Evolutionary conservation across 2,888 invertebrate genomes (phyloP).

Genomic region (Oligia strigilis): DNA sequence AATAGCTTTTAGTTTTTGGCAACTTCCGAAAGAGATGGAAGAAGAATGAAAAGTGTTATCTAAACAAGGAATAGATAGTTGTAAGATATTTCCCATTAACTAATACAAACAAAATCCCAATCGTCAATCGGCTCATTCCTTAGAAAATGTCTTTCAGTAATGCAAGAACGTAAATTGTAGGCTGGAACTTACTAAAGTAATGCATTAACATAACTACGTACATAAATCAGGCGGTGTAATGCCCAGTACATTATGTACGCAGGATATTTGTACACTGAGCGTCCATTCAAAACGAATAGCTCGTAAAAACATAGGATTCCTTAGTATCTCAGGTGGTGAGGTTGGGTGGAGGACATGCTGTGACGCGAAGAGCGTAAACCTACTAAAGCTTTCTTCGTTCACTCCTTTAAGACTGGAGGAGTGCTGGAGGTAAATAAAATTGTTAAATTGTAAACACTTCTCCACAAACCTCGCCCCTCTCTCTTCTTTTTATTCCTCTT

Average conservation of each 20-base stretch:
- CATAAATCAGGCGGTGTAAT: conserved; percentile 49
- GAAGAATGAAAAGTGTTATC: no score
- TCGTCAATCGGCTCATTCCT: not conserved
- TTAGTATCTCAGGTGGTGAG: conserved; percentile 36
- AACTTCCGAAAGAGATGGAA: no score
- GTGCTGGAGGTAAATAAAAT: no score
- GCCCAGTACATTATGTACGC: conserved; percentile 21
- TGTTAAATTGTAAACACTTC: no score
- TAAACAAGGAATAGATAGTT: not conserved
- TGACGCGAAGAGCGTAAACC: not conserved
- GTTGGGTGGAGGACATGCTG: conserved; percentile 29
- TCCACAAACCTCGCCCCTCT: no score
- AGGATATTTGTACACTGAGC: conserved; percentile 61
- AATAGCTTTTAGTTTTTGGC: no score
- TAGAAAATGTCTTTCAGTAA: conserved; percentile 8
- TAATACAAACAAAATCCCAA: not conserved
- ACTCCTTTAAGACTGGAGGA: no score
- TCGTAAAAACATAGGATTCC: conserved; percentile 59
- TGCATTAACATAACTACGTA: conserved; percentile 53
- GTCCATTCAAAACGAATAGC: conserved; percentile 51
- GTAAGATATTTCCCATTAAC: not conserved
- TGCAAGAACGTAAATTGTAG: not conserved
- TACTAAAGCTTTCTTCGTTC: no score
- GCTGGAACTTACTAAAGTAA: conserved; percentile 20
- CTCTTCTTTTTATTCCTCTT: no score